Conservation (phyloP, 1,140 invertebrate species). For the Octopus sinensis region DNA sequence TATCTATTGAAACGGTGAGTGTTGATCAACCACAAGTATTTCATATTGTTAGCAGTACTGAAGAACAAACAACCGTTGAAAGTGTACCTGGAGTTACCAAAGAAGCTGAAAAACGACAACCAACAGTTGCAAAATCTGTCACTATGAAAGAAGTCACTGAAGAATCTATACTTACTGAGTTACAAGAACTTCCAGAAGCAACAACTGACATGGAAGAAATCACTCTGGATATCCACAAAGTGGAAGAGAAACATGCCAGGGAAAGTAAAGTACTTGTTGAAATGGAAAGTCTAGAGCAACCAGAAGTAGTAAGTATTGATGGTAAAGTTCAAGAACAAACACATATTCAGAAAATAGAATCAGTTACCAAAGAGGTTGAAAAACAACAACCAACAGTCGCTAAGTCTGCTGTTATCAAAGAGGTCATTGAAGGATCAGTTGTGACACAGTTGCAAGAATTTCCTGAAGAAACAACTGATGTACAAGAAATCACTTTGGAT, state of each 20-base stretch:
- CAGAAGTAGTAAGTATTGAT: neutral
- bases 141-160: slow-evolving; percentile 18
- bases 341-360: slow-evolving; percentile 17
- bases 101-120: slow-evolving; percentile 22
- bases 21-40: slow-evolving; percentile 13
- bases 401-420: slow-evolving; percentile 19
- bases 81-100: slow-evolving; percentile 14
- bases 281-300: slow-evolving; percentile 23
- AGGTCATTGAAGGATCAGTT: slow-evolving; percentile 18
- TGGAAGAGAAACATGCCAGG: slow-evolving; percentile 24
- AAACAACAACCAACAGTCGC: slow-evolving; percentile 20
- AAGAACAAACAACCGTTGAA: slow-evolving; percentile 17
- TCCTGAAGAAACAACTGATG: slow-evolving; percentile 20
- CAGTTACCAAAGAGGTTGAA: slow-evolving; percentile 20
- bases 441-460: slow-evolving; percentile 28
- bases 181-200: slow-evolving; percentile 27
- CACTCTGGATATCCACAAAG: slow-evolving; percentile 19
- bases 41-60: neutral
- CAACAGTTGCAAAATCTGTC: slow-evolving; percentile 21
- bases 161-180: slow-evolving; percentile 23
- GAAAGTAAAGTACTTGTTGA: slow-evolving; percentile 27
- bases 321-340: slow-evolving; percentile 13
- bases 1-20: slow-evolving; percentile 24
- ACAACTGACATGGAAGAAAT: slow-evolving; percentile 21
- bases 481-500: slow-evolving; percentile 24